Base-by-base conservation (phyloP, 1,140 invertebrate genomes). In the Papilio aristodemus region DNA sequence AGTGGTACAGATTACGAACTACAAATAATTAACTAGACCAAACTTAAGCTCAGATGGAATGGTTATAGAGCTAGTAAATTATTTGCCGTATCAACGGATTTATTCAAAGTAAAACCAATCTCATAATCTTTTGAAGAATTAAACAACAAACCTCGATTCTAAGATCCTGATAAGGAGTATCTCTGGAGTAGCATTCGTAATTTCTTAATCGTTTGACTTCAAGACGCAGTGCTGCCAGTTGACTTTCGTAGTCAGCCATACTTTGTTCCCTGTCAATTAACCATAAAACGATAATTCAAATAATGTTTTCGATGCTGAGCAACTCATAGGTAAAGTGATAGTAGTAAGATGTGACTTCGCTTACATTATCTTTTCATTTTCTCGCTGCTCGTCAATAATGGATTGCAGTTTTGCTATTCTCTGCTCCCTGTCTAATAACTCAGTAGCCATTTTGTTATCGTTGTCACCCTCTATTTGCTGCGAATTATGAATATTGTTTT, bases 291-390 rank as follows among this genome's bases (percentile, higher is more conserved):
- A 25, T 17, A 66, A n/a, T n/a, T n/a, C n/a, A n/a, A n/a, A n/a
- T n/a, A n/a, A n/a, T n/a, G n/a, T n/a, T n/a, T n/a, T n/a, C n/a
- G n/a, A n/a, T n/a, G n/a, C n/a, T n/a, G n/a, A n/a, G n/a, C n/a
- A n/a, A n/a, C n/a, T 50, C 14, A 22, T 9, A 43, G 14, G 46
- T 13, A 43, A 4, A 43, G 27, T 32, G 6, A 6, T 43, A 14
- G 13, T 43, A 43, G 5, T 0, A 43, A 43, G 46, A 11, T 39
- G 17, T 11, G 9, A 22, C 37, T 46, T 50, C 11, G 8, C 73
- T 69, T 68, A 87, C 87, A 86, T 86, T 41, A 78, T 63, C 76
- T 84, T 86, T 72, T 87, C 85, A 70, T 86, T 89, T 75, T 87
- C 81, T 27, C 70, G 69, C 62, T 80, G 80, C 58, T 86, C 80